Conservation (phyloP, 2,113 vertebrate genomes). For the Ictalurus punctatus region DNA sequence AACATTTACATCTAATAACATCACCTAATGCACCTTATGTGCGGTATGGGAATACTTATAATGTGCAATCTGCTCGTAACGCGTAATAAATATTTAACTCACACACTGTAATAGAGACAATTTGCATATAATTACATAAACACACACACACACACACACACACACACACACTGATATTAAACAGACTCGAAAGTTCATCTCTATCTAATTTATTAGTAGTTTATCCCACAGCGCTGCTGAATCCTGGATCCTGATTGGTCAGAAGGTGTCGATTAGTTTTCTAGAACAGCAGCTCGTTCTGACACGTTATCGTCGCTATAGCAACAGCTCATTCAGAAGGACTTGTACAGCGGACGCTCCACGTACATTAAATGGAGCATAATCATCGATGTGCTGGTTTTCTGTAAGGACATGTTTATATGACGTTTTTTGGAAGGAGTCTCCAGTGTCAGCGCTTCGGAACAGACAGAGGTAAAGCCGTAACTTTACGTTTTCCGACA, state of each 20-base stretch:
- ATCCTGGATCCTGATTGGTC: not conserved
- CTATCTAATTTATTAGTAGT: not conserved
- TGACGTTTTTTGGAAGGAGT: not conserved
- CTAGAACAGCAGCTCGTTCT: not conserved
- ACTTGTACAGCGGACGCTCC: not conserved
- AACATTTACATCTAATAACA: conserved; percentile 16
- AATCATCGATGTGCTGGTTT: too few relatives aligned
- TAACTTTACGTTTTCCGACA: not conserved
- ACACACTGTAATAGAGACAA: not conserved
- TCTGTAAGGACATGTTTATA: too few relatives aligned
- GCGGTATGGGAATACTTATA: not conserved
- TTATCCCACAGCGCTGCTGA: not conserved
- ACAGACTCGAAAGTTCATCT: not conserved
- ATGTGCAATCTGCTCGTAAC: not conserved
- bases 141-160: conserved; percentile 12
- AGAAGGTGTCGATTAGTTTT: not conserved
- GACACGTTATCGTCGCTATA: not conserved
- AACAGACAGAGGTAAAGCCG: not conserved
- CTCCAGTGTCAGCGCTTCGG: not conserved
- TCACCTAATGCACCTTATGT: not conserved
- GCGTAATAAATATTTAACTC: not conserved
- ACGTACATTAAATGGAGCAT: too few relatives aligned
- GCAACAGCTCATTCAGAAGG: not conserved
- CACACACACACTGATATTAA: conserved; percentile 4
- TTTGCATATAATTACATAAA: not conserved